Evolutionary conservation across 64 coral and sea anemone genomes (phyloP).

Genomic region (Stichodactyla mertensii): DNA sequence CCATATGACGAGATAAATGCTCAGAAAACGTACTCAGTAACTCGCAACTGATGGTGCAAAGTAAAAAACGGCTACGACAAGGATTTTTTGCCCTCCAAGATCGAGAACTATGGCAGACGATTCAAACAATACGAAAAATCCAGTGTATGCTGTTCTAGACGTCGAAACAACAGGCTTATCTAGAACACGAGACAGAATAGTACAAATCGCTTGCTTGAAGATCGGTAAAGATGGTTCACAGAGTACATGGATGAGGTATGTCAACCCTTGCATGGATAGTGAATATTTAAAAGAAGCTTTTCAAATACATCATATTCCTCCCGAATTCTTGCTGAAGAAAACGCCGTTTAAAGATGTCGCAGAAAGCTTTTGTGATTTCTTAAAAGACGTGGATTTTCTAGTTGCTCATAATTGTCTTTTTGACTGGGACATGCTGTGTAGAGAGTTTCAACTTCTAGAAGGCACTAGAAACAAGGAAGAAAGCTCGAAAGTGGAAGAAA

Average conservation of each 20-base stretch:
- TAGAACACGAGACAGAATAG: background rate
- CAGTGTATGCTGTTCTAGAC: constrained; percentile 5
- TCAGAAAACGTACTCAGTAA: no score
- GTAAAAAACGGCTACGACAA: no score
- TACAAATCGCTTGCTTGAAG: constrained; percentile 30
- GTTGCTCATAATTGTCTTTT: constrained; percentile 14
- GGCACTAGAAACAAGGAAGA: background rate
- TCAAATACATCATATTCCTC: constrained; percentile 6
- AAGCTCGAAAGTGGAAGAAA: background rate
- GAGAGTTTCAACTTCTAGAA: constrained; percentile 4
- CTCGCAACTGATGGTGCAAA: no score
- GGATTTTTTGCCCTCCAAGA: no score
- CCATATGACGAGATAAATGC: no score
- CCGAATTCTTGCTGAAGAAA: background rate
- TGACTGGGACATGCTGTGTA: constrained; percentile 17
- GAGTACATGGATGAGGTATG: constrained; percentile 13
- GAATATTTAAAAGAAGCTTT: background rate
- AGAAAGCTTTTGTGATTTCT: constrained; percentile 4
- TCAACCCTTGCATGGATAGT: constrained; percentile 18
- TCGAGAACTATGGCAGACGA: background rate
- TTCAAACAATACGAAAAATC: background rate
- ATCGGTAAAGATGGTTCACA: background rate
- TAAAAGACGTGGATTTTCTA: background rate
- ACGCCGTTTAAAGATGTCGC: background rate
- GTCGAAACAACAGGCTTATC: constrained; percentile 22